Conservation (phyloP, 30 jellyfish, hydroid and myxozoan genomes). For the Pelagia noctiluca region DNA sequence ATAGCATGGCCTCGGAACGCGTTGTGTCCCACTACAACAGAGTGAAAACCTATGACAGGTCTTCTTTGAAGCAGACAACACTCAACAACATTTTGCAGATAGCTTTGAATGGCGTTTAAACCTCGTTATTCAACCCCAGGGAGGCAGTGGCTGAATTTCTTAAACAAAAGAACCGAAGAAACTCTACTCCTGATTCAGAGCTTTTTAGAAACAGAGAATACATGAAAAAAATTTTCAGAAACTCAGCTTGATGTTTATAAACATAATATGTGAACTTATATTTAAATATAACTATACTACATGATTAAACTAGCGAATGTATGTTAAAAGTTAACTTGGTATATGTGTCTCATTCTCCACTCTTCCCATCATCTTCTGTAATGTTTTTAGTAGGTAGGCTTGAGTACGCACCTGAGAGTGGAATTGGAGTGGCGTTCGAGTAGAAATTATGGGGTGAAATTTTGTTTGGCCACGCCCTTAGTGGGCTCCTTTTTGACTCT, state of each 20-base stretch:
- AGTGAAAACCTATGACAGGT: constrained; percentile 25
- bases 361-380: no score
- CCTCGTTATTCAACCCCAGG: constrained; percentile 13
- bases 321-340: no score
- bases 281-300: background rate
- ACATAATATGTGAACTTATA: background rate
- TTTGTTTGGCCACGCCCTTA: no score
- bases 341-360: no score
- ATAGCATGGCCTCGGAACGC: constrained; percentile 28
- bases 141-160: constrained; percentile 22
- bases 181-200: constrained; percentile 21
- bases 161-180: constrained; percentile 1
- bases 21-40: constrained; percentile 36
- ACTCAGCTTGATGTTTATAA: constrained; percentile 28
- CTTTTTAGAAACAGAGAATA: constrained; percentile 18
- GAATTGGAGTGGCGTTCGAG: no score
- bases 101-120: constrained; percentile 4
- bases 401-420: no score
- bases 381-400: no score
- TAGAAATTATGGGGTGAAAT: no score
- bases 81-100: constrained; percentile 19
- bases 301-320: no score
- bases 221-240: constrained; percentile 16
- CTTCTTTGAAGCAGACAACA: constrained; percentile 13
- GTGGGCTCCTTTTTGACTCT: no score